Base-by-base conservation (phyloP, 2,888 invertebrate species). In the Mythimna loreyi region DNA sequence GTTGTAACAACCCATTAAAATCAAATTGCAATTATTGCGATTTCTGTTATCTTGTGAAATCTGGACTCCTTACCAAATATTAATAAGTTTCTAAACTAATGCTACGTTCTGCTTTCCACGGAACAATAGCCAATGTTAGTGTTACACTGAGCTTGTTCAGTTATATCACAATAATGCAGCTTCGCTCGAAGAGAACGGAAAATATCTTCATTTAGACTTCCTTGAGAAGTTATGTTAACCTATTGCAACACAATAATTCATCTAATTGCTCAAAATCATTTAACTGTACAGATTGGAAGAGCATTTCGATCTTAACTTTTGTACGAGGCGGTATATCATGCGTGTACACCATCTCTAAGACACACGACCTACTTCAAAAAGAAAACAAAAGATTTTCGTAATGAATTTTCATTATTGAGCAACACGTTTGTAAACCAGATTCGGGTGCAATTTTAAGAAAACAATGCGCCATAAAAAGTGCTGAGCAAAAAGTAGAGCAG, bases 391-490 rank as follows among this genome's bases (percentile, higher is more conserved):
- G 80, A 75, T 85, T 90, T 88, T 92, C 90, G 90, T 88, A 90
- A 91, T 84, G 81, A 87, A 86, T 86, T 89, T 78, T 80, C 80
- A 85, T 92, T 92, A 86, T 85, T 84, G 85, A 87, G 86, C 86
- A 89, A 90, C 85, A 86, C 16, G 67, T 77, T 65, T 79, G 83
- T 79, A 72, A 70, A 76, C 33, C 50, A 68, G 64, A 62, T 78
- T 78, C 71, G 66, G 70, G 65, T 84, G 75, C 78, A 79, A 83
- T 72, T 82, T 78, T 66, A 83, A 80, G 84, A 89, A 92, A 91
- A 95, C 95, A 95, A 95, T 95, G 92, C 86, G 77, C 89, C 88
- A 90, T 94, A 92, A 93, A 93, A 89, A 89, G 86, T 84, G 85
- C 90, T 85, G 86, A 86, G 85, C 87, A 89, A 90, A 87, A 91